Percentiles rank a stretch among this genome's conserved stretches.
Evolutionary conservation across 2,888 invertebrate species (phyloP).

Genomic region (Oxytorus armatus): DNA sequence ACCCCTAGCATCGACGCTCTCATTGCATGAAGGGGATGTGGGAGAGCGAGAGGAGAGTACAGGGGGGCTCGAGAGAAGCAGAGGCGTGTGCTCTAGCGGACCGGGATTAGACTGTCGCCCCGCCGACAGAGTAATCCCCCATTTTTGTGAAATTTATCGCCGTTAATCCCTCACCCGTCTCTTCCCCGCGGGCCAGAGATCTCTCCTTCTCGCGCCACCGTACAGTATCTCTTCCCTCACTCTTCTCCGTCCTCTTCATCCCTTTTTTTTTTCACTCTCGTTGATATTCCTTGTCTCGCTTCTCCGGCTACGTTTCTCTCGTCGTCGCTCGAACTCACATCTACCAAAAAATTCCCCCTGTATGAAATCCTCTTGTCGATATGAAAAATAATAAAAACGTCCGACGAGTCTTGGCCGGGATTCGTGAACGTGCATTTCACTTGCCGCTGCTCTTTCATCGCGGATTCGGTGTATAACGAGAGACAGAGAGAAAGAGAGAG

Average conservation of each 20-base stretch:
- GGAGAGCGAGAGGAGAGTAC: constrained; percentile 62
- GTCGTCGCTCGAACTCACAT: constrained; percentile 58
- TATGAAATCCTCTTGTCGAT: constrained; percentile 75
- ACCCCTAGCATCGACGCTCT: constrained; percentile 51
- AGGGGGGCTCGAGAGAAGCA: constrained; percentile 57
- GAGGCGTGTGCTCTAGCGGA: constrained; percentile 73
- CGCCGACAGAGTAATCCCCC: constrained; percentile 84
- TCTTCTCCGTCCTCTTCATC: constrained; percentile 61
- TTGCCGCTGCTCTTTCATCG: constrained; percentile 53
- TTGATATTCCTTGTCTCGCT: constrained; percentile 63
- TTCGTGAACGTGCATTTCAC: constrained; percentile 53
- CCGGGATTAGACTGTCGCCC: constrained; percentile 84
- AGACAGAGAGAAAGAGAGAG: constrained; percentile 45
- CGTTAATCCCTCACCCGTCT: constrained; percentile 83
- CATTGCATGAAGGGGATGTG: constrained; percentile 49
- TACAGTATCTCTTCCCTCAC: constrained; percentile 65
- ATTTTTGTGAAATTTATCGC: constrained; percentile 85
- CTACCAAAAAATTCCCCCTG: constrained; percentile 61
- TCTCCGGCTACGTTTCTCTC: constrained; percentile 65
- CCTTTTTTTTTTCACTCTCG: constrained; percentile 69
- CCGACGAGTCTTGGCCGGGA: constrained; percentile 64
- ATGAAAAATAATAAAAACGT: constrained; percentile 79
- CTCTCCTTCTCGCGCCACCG: constrained; percentile 69
- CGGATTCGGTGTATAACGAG: constrained; percentile 32
- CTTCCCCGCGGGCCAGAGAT: constrained; percentile 70